Evolutionary conservation across 2,797 vertebrate species (phyloP).

Genomic region (Huso huso): DNA sequence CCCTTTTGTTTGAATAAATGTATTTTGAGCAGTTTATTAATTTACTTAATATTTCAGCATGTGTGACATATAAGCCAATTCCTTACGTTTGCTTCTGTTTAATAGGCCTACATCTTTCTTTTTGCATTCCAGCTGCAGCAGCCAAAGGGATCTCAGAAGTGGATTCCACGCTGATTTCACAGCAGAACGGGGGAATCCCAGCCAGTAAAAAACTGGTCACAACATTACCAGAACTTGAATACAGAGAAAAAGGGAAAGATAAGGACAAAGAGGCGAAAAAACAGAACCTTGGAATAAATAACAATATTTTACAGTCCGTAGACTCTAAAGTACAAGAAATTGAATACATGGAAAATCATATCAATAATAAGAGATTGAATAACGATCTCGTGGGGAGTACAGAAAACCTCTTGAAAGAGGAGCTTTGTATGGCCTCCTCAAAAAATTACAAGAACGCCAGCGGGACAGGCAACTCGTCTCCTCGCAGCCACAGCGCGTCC

Average conservation of each 20-base stretch:
- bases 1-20: too few species aligned
- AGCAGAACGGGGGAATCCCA: slow-evolving; percentile 84
- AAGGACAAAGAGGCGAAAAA: slow-evolving; percentile 86
- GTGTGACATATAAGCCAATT: too few species aligned
- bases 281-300: slow-evolving; percentile 91
- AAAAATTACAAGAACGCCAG: slow-evolving; percentile 96
- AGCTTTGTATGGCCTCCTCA: slow-evolving; percentile 84
- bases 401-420: slow-evolving; percentile 96
- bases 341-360: slow-evolving; percentile 98
- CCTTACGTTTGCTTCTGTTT: not conserved
- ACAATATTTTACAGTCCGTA: slow-evolving; percentile 87
- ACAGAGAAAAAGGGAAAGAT: slow-evolving; percentile 93
- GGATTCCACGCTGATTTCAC: slow-evolving; percentile 79
- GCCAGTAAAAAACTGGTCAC: slow-evolving; percentile 82
- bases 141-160: slow-evolving; percentile 89
- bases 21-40: too few species aligned
- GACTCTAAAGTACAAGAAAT: slow-evolving; percentile 98
- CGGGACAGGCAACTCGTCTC: slow-evolving; percentile 80
- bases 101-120: not conserved
- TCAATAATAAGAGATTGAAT: slow-evolving; percentile 96
- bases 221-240: slow-evolving; percentile 90
- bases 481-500: slow-evolving; percentile 81
- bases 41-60: too few species aligned
- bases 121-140: slow-evolving; percentile 54
- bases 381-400: slow-evolving; percentile 93